Base-by-base conservation (phyloP, 2,113 vertebrate genomes). In the Diadophis punctatus region DNA sequence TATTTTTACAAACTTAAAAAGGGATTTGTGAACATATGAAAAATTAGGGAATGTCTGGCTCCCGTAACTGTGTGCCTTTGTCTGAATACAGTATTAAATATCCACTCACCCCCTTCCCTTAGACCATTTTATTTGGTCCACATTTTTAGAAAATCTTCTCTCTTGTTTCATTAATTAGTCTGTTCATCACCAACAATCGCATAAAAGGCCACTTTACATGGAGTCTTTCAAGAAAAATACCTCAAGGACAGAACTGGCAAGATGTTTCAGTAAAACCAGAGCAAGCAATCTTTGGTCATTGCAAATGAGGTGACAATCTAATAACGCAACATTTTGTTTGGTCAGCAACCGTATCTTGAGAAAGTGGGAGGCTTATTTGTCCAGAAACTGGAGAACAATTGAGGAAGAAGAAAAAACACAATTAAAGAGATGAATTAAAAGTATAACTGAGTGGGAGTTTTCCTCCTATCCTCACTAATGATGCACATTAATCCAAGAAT, bases 241-340 rank as follows among this genome's bases (percentile, higher is more conserved):
- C 48, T 34, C 92, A 91, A 93, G 88, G 89, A 93, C 53, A 96
- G 48, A 96, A 92, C 56, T 95, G 93, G 93, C 84, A 94, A 93
- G 93, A 68, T 92, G 49, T 95, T 95, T 95, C 53, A 93, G 93
- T 95, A 95, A 96, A 96, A 96, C 86, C 93, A 95, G 93, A 95
- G 94, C 58, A 96, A 88, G 94, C 94, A 96, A 93, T 97, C 97
- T 98, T 97, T 98, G 97, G 97, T 97, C 96, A 97, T 96, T 97
- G 96, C 96, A 97, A 80, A 95, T 90, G 92, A 97, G 96, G 95
- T 95, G 96, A 97, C 14, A 90, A 92, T 96, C 93, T 95, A 89
- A 96, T 95, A 89, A 96, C 92, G 94, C 51, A 96, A 96, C 93
- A 94, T 94, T 95, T 52, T 92, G 92, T 89, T 94, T 95, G 52